A percentile compares a stretch with the other conserved stretches of the same genome.
Evolutionary conservation across 1,140 invertebrate genomes (phyloP).

Genomic region (Heliconius eleuchia): DNA sequence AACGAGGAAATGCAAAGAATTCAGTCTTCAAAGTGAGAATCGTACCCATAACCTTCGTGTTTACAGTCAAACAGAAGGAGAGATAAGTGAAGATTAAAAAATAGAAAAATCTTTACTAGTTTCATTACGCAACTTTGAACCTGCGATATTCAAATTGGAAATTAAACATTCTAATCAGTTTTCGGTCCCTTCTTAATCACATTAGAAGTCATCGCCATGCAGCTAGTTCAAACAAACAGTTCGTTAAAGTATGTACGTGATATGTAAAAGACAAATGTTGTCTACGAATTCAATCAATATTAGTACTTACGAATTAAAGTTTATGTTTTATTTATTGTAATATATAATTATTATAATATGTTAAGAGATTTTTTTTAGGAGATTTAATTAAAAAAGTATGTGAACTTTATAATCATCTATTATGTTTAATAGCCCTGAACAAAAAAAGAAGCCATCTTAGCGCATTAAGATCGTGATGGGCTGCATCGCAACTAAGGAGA

Average conservation of each 20-base stretch:
- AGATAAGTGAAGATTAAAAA: no score
- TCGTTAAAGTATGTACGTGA: conserved; percentile 9
- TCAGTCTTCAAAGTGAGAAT: no score
- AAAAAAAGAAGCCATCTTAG: no score
- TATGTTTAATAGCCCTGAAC: no score
- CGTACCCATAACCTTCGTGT: no score
- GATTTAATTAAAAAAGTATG: neutral
- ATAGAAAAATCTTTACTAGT: no score
- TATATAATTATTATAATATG: no score
- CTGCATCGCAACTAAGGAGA: no score
- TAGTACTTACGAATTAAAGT: neutral
- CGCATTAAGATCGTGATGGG: no score
- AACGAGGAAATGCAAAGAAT: no score
- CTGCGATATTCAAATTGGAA: neutral
- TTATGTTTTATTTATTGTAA: neutral
- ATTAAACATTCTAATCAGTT: neutral
- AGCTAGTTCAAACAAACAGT: neutral
- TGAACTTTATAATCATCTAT: no score
- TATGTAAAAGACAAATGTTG: neutral
- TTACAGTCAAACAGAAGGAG: no score
- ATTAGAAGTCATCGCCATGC: conserved; percentile 1
- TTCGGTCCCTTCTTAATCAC: conserved; percentile 1
- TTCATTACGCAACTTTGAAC: neutral
- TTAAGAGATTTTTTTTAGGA: neutral
- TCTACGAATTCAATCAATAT: neutral